Base-by-base conservation (phyloP, 2,113 vertebrate genomes). In the Chroicocephalus ridibundus region DNA sequence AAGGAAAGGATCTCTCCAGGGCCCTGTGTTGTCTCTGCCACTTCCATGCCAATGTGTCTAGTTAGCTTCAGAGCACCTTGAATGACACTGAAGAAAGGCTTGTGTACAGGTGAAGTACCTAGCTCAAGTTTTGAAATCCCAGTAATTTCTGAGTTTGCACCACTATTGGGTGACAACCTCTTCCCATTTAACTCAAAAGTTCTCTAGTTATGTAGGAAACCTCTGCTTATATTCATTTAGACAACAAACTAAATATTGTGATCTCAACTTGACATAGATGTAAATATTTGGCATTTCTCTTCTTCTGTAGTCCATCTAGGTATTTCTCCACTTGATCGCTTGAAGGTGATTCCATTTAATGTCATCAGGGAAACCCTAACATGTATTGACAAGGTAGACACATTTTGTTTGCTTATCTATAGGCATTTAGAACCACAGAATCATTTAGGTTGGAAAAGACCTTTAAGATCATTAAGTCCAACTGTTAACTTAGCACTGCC, bases 381-480 rank as follows among this genome's bases (percentile, higher is more conserved):
- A 27, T 2, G 0, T 54, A 40, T 0, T 54, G 15, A 40, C 36
- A 66, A 9, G 2, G 2, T 66, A 5, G 58, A 47, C 12, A 54
- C 4, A 11, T 3, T 58, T 74, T 32, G 1, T 40, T 77, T 76
- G 3, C 6, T 11, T 71, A 13, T 58, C 31, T 88, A 15, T 44
- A 51, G 11, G 12, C 40, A 36, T 31, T 80, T 49, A 49, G 47
- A 49, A 49, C 21, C 21, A 12, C 24, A 22, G 47, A 22, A 49
- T 49, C 10, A 49, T 49, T 49, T 22, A 49, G 47, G 21, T 49
- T 49, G 21, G 47, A 49, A 49, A 12, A 49, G 47, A 49, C 47
- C 21, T 49, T 49, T 49, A 22, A 49, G 47, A 22, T 49, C 47
- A 49, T 49, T 22, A 49, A 49, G 47, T 6, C 47, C 21, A 49